Base-by-base conservation (phyloP, 2,113 vertebrate genomes). In the Heterochromis multidens region DNA sequence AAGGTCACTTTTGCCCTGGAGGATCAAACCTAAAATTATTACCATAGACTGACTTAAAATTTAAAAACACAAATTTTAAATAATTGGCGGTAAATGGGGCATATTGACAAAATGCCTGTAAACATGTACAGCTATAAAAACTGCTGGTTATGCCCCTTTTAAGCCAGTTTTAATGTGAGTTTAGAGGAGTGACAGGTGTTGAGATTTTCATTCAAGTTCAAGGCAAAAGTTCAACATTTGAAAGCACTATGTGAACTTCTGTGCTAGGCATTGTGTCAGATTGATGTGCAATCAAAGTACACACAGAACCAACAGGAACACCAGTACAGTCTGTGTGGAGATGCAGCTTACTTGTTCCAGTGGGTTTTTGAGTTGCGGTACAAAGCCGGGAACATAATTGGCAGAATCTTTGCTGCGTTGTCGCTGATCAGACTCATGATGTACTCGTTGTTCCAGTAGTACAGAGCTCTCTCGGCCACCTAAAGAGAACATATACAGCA, bases 341-440 rank as follows among this genome's bases (percentile, higher is more conserved):
- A 58, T 16, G 19, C 3, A 2, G 81, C 97, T 97, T 95, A 99
- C 98, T 99, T 99, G 97, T 99, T 99, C 98, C 98, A 99, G 95
- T 99, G 98, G 78, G 97, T 99, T 96, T 99, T 99, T 17, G 98
- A 99, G 96, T 99, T 99, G 91, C 98, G 97, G 95, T 99, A 99
- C 87, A 99, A 94, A 59, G 98, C 98, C 1, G 98, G 98, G 86
- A 99, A 99, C 98, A 99, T 99, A 84, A 99, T 99, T 63, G 98
- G 98, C 90, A 99, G 96, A 89, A 99, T 99, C 95, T 97, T 99
- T 10, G 98, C 98, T 31, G 98, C 98, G 0, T 99, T 99, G 95
- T 99, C 98, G 17, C 98, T 99, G 96, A 99, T 98, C 78, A 99
- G 95, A 89, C 98, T 99, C 98, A 99, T 99, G 93, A 99, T 99